Evolutionary conservation across 2,888 invertebrate species (phyloP).

Genomic region (Megastigmus dorsalis): DNA sequence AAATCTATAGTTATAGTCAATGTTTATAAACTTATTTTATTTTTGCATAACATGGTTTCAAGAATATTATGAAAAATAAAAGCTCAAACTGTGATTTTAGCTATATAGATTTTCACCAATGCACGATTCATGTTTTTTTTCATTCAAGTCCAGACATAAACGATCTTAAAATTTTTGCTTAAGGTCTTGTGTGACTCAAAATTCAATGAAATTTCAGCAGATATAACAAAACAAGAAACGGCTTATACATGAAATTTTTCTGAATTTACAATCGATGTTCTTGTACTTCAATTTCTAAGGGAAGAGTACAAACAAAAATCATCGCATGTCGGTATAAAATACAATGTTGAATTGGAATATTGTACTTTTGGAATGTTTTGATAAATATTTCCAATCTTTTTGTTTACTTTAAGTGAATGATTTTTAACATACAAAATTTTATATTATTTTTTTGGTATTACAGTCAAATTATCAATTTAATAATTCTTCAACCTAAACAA

Average conservation of each 20-base stretch:
- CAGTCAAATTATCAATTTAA: no score
- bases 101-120: conserved; percentile 1
- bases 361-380: no score
- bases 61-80: conserved; percentile 21
- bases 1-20: conserved; percentile 4
- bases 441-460: no score
- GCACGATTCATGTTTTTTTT: conserved; percentile 21
- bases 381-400: no score
- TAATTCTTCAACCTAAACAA: no score
- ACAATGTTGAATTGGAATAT: no score
- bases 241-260: conserved; percentile 41
- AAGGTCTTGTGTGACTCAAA: neutral
- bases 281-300: conserved; percentile 44
- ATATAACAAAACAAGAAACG: neutral
- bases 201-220: conserved; percentile 24
- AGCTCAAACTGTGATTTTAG: conserved; percentile 7
- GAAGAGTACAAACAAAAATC: no score
- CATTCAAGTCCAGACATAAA: conserved; percentile 15
- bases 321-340: no score
- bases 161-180: neutral
- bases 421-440: no score
- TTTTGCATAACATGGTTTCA: conserved; percentile 23
- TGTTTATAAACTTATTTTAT: neutral
- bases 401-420: no score
- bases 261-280: conserved; percentile 47